phyloP scores from a whole-genome alignment of 2,113 vertebrate species.

The Pseudolaguvia tuberculata region DNA sequence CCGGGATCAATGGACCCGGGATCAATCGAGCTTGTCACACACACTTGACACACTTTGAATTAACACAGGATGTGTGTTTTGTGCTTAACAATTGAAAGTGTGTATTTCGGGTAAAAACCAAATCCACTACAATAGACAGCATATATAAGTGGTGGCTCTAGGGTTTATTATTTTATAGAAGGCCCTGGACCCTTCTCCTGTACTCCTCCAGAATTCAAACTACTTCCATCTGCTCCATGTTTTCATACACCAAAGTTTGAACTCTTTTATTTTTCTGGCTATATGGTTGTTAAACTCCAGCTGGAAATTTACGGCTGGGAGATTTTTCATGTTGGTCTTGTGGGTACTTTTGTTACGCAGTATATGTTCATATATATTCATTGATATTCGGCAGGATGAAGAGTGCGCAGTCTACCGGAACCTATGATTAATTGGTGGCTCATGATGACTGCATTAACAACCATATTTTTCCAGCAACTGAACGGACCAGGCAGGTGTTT shows the following conservation, averaged over 20 bases:
- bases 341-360: no score
- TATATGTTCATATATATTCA: no score
- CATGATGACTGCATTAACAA: constrained; percentile 43
- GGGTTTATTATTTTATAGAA: no score
- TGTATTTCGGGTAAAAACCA: constrained; percentile 58
- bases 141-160: constrained; percentile 42
- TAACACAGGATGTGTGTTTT: constrained; percentile 51
- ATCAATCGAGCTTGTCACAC: constrained; percentile 38
- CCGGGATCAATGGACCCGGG: no score
- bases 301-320: no score
- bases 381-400: constrained; percentile 47
- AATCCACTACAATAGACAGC: constrained; percentile 52
- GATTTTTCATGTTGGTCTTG: no score
- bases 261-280: no score
- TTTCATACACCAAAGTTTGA: no score
- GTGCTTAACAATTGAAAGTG: constrained; percentile 54
- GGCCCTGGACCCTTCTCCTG: no score
- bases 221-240: no score
- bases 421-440: constrained; percentile 49
- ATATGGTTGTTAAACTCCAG: no score
- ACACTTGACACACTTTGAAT: constrained; percentile 46
- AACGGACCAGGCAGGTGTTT: constrained; percentile 15
- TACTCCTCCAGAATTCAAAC: no score
- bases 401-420: constrained; percentile 41
- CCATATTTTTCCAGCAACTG: constrained; percentile 28